Evolutionary conservation across 1,140 invertebrate genomes (phyloP).

Genomic region (Pachyrhynchus sulphureomaculatus): DNA sequence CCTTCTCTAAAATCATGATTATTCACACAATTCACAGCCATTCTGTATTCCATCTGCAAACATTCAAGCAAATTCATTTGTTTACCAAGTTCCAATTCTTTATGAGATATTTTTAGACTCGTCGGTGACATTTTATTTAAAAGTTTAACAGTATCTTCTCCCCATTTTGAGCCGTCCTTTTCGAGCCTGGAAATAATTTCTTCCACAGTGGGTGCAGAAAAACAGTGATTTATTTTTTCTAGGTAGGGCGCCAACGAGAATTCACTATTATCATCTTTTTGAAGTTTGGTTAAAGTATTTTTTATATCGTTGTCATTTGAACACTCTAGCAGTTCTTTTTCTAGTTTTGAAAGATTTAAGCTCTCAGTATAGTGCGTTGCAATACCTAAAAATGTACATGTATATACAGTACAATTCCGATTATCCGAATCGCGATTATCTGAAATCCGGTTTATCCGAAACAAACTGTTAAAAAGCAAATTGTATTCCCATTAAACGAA

Average conservation of each 20-base stretch:
- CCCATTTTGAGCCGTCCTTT: constrained; percentile 78
- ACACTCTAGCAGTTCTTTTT: constrained; percentile 66
- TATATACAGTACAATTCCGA: too few relatives aligned
- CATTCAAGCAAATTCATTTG: constrained; percentile 78
- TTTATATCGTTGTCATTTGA: constrained; percentile 62
- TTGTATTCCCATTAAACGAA: too few relatives aligned
- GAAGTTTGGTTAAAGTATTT: constrained; percentile 60
- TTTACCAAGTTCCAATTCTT: constrained; percentile 73
- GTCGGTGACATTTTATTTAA: constrained; percentile 89
- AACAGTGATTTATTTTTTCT: constrained; percentile 80
- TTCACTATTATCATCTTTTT: constrained; percentile 52
- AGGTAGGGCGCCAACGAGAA: constrained; percentile 77
- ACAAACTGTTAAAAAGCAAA: too few relatives aligned
- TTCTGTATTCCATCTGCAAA: constrained; percentile 87
- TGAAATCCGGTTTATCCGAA: too few relatives aligned
- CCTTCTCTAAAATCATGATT: constrained; percentile 93
- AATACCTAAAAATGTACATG: constrained; percentile 57
- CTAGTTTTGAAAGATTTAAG: constrained; percentile 66
- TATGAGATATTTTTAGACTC: constrained; percentile 86
- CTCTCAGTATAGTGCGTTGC: constrained; percentile 89
- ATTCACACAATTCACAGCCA: constrained; percentile 67
- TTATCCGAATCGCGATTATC: too few relatives aligned
- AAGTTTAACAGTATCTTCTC: constrained; percentile 64
- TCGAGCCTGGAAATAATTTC: constrained; percentile 77
- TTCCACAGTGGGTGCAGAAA: constrained; percentile 74